A percentile compares a stretch with the other conserved stretches of the same genome.
Conservation (phyloP, 2,888 invertebrate species). For the Cheilosia pagana region DNA sequence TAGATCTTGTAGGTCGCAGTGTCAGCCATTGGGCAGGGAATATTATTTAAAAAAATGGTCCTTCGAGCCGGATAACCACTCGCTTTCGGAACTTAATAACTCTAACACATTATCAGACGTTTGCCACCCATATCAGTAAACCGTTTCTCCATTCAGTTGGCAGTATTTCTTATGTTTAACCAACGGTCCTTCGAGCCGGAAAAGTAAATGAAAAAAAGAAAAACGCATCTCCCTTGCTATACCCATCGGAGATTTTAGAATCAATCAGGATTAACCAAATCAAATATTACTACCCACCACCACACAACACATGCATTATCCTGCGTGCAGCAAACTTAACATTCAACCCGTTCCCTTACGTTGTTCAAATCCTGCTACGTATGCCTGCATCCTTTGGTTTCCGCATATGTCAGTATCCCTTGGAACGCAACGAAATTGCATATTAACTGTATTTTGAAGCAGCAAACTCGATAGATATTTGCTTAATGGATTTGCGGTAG, state of each 20-base stretch:
- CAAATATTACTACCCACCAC: constrained; percentile 16
- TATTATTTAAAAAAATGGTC: background rate
- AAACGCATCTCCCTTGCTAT: background rate
- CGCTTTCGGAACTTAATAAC: background rate
- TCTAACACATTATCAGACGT: background rate
- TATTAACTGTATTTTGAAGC: constrained; percentile 56
- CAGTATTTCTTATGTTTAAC: too few relatives aligned
- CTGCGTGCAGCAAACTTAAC: constrained; percentile 27
- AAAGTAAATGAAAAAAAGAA: background rate
- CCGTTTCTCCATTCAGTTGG: too few relatives aligned
- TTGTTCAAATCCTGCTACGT: background rate
- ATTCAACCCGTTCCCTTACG: constrained; percentile 12
- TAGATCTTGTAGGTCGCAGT: too few relatives aligned
- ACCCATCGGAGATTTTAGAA: background rate
- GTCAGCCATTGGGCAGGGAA: too few relatives aligned
- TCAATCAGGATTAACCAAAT: constrained; percentile 49
- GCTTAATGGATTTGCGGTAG: constrained; percentile 45
- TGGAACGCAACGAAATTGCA: constrained; percentile 35
- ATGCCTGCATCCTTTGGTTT: background rate
- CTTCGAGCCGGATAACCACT: constrained; percentile 2
- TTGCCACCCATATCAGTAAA: background rate
- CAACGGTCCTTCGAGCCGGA: too few relatives aligned
- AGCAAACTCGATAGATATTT: constrained; percentile 41
- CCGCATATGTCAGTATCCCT: background rate
- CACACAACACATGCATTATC: constrained; percentile 28